A percentile compares a stretch with the other conserved stretches of the same genome.
Evolutionary conservation across 2,888 invertebrate genomes (phyloP).

Genomic region (Helobdella robusta): DNA sequence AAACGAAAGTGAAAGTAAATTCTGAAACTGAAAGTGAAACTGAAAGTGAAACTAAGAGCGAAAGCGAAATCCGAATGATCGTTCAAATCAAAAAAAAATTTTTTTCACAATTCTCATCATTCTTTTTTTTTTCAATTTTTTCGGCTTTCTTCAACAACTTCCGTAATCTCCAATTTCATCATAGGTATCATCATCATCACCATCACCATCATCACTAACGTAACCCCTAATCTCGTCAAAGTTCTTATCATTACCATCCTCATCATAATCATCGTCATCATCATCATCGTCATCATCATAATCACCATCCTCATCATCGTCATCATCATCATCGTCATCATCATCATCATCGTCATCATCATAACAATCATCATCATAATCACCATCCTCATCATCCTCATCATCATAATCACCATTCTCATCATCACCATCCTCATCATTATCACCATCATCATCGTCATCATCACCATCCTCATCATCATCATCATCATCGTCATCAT

Average conservation of each 20-base stretch:
- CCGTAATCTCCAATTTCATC: not conserved
- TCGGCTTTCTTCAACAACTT: not conserved
- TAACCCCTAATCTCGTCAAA: no score
- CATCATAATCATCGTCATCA: not conserved
- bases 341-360: not conserved
- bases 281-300: constrained; percentile 14
- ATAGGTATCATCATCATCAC: not conserved
- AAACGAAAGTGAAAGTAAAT: no score
- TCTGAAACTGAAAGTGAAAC: no score
- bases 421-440: constrained; percentile 3
- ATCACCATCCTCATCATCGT: not conserved
- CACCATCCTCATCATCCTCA: not conserved
- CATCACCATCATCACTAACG: not conserved
- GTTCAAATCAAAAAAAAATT: no score
- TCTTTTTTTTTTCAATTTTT: not conserved
- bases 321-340: not conserved
- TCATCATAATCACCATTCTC: not conserved
- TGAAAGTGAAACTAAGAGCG: no score
- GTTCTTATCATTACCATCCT: not conserved
- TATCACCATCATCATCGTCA: not conserved
- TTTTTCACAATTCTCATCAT: no score
- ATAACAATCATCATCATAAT: no score
- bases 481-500: constrained; percentile 9
- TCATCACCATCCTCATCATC: constrained; percentile 11
- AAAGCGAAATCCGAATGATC: no score